A percentile compares a stretch with the other conserved stretches of the same genome.
Evolutionary conservation across 2,113 vertebrate species (phyloP).

Genomic region (Oreotrochilus melanogaster): DNA sequence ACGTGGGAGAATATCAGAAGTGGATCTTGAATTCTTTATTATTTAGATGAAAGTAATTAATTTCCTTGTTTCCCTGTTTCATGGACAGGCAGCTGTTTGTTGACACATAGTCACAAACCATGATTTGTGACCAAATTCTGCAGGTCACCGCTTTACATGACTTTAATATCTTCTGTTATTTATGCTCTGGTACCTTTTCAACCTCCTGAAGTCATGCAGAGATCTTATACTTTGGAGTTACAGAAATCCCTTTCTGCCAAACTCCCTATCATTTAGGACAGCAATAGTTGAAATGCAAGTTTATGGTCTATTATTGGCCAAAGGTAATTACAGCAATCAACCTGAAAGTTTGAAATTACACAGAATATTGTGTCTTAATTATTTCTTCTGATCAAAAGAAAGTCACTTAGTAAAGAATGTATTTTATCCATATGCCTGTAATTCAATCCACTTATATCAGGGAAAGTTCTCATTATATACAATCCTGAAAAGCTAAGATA

Average conservation of each 20-base stretch:
- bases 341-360: neutral
- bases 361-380: neutral
- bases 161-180: neutral
- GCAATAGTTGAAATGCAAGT: neutral
- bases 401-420: neutral
- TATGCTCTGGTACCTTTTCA: neutral
- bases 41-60: neutral
- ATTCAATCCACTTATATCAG: neutral
- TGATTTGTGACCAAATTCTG: neutral
- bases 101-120: neutral
- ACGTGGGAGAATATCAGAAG: neutral
- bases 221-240: neutral
- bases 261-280: fast-evolving
- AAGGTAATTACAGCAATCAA: neutral
- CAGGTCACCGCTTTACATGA: neutral
- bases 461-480: neutral
- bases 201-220: neutral
- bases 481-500: neutral
- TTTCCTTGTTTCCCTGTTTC: neutral
- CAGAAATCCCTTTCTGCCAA: neutral
- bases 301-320: neutral
- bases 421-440: neutral
- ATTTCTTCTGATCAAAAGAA: neutral
- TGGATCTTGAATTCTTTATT: neutral
- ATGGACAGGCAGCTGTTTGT: neutral